Evolutionary conservation across 92 coral and sea anemone species (phyloP).

Genomic region (Scolanthus callimorphus): DNA sequence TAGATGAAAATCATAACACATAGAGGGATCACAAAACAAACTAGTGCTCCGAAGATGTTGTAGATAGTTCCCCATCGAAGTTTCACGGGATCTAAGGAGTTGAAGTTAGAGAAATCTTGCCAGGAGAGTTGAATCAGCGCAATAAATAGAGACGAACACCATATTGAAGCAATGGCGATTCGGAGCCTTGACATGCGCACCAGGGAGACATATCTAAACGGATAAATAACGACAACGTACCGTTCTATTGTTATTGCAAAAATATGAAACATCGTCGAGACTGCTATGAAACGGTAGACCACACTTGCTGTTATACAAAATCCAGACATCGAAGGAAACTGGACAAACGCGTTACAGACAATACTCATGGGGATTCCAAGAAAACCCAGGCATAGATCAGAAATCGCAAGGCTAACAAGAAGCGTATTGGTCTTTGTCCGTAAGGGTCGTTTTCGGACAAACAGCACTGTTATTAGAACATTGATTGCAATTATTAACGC

Average conservation of each 20-base stretch:
- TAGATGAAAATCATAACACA: constrained; percentile 70
- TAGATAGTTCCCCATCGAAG: constrained; percentile 58
- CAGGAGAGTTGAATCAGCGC: constrained; percentile 82
- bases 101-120: constrained; percentile 55
- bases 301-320: constrained; percentile 64
- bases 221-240: constrained; percentile 81
- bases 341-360: constrained; percentile 55
- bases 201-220: constrained; percentile 63
- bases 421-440: constrained; percentile 78
- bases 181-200: constrained; percentile 73
- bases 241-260: constrained; percentile 83
- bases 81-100: constrained; percentile 25
- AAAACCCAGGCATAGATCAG: constrained; percentile 75
- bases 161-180: constrained; percentile 52
- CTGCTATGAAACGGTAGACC: constrained; percentile 82
- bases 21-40: constrained; percentile 71
- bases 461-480: constrained; percentile 50
- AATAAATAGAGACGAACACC: constrained; percentile 65
- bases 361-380: constrained; percentile 64
- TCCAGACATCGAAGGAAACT: constrained; percentile 29
- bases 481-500: constrained; percentile 50
- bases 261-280: constrained; percentile 90
- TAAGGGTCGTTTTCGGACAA: constrained; percentile 48
- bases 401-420: constrained; percentile 63
- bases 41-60: constrained; percentile 48